phyloP scores from a whole-genome alignment of 2,113 vertebrate genomes.

The Symphodus melops region DNA sequence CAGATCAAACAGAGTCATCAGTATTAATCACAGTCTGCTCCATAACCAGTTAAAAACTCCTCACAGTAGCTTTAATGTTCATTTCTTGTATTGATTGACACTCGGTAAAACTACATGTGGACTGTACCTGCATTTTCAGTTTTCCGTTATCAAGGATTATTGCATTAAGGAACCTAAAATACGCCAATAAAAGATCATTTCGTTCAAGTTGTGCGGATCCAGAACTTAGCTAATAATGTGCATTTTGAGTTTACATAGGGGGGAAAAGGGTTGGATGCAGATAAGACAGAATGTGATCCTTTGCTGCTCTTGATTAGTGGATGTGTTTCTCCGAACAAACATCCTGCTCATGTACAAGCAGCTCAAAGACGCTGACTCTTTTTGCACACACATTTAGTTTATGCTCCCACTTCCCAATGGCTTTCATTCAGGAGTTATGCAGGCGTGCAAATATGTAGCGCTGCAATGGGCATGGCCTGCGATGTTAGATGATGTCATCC shows the following conservation, averaged over 20 bases:
- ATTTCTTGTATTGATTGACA: too few species aligned
- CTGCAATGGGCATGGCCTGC: constrained; percentile 54
- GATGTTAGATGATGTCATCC: constrained; percentile 71
- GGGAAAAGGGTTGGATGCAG: too few species aligned
- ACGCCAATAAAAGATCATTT: not conserved
- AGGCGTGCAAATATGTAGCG: constrained; percentile 61
- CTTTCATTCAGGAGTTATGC: constrained; percentile 57
- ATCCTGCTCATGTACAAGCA: constrained; percentile 21
- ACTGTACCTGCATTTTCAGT: too few species aligned
- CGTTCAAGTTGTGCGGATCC: not conserved
- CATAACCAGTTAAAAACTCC: too few species aligned
- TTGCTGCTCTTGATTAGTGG: constrained; percentile 5
- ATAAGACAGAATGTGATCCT: not conserved
- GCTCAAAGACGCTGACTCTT: constrained; percentile 1
- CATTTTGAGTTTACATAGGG: too few species aligned
- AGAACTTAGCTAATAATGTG: not conserved
- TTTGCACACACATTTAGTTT: constrained; percentile 24
- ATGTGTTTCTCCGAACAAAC: constrained; percentile 38
- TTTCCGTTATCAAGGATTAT: too few species aligned
- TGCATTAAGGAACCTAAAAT: too few species aligned
- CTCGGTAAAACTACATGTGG: too few species aligned
- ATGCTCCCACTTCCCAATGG: constrained; percentile 46
- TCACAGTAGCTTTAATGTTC: too few species aligned
- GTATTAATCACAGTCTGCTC: too few species aligned
- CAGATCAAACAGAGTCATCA: too few species aligned